A percentile compares a stretch with the other conserved stretches of the same genome.
phyloP scores from a whole-genome alignment of 2,888 invertebrate genomes.

The Onthophagus sagittarius region DNA sequence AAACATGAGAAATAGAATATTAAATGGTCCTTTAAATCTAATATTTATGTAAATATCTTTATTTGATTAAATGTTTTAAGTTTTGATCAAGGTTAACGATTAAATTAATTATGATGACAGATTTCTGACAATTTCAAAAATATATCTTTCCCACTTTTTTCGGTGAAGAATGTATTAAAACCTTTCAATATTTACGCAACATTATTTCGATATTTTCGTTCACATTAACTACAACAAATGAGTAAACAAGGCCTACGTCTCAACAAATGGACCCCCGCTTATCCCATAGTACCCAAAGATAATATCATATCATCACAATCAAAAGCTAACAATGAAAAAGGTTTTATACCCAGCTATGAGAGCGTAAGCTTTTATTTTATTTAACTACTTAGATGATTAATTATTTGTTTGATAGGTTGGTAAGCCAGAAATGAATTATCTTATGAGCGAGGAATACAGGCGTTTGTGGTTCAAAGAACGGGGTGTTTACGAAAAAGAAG shows the following conservation, averaged over 20 bases:
- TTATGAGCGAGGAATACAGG: conserved; percentile 57
- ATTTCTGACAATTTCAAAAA: no score
- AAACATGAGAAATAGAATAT: no score
- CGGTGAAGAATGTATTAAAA: no score
- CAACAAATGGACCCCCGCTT: conserved; percentile 51
- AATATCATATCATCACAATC: conserved; percentile 56
- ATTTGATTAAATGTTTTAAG: no score
- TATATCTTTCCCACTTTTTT: no score
- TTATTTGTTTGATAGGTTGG: conserved; percentile 31
- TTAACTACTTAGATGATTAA: no score
- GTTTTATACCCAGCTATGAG: conserved; percentile 54
- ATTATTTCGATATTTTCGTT: no score
- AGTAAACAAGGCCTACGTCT: neutral
- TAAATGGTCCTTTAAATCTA: no score
- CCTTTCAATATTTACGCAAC: no score
- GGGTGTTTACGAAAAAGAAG: conserved; percentile 53
- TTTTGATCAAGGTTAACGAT: no score
- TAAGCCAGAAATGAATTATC: conserved; percentile 45
- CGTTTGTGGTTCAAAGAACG: conserved; percentile 58
- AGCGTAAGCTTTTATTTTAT: conserved; percentile 51
- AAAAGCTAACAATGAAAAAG: conserved; percentile 34
- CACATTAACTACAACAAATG: neutral
- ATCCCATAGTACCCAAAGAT: conserved; percentile 50
- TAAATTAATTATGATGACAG: no score
- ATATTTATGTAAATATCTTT: no score